A percentile compares a stretch with the other conserved stretches of the same genome.
These are phyloP conservation scores for Rhagologus leucostigma DNA, from an alignment of 2,113 vertebrate genomes.

Conservation along the genomic window DNA sequence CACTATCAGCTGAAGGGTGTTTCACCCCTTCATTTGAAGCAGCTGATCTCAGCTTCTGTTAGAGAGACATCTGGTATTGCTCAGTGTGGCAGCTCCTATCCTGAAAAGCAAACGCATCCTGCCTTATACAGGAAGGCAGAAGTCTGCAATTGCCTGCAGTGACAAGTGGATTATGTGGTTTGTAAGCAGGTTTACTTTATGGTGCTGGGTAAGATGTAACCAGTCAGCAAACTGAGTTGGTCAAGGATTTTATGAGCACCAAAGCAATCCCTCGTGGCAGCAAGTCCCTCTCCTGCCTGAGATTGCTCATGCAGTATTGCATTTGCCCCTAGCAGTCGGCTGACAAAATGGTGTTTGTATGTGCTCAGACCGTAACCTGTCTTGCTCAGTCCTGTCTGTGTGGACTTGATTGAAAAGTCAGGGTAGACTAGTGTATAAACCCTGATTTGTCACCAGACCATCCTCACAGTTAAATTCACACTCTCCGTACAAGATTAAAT, in stretches of 20 bases:
- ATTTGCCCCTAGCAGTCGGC: not conserved
- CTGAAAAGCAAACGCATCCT: slow-evolving; percentile 22
- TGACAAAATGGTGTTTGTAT: not conserved
- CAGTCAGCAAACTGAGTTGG: not conserved
- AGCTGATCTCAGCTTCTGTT: slow-evolving; percentile 4
- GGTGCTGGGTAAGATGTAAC: not conserved
- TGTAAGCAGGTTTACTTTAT: slow-evolving; percentile 15
- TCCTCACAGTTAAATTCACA: not conserved
- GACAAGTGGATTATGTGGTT: not conserved
- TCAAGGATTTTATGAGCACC: not conserved
- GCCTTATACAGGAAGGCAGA: not conserved
- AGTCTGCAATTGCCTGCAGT: not conserved
- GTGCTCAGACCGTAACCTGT: not conserved
- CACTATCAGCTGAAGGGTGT: not conserved
- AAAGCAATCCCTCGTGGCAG: not conserved
- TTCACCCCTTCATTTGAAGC: not conserved
- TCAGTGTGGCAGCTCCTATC: not conserved
- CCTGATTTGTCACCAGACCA: not conserved
- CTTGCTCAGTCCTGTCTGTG: not conserved
- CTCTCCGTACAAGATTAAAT: not conserved
- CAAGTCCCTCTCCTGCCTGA: not conserved
- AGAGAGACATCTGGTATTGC: slow-evolving; percentile 7
- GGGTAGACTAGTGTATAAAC: not conserved
- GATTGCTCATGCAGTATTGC: not conserved
- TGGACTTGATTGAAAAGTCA: not conserved